Conservation (phyloP, 2,113 vertebrate genomes). For the Proterorhinus semilunaris region DNA sequence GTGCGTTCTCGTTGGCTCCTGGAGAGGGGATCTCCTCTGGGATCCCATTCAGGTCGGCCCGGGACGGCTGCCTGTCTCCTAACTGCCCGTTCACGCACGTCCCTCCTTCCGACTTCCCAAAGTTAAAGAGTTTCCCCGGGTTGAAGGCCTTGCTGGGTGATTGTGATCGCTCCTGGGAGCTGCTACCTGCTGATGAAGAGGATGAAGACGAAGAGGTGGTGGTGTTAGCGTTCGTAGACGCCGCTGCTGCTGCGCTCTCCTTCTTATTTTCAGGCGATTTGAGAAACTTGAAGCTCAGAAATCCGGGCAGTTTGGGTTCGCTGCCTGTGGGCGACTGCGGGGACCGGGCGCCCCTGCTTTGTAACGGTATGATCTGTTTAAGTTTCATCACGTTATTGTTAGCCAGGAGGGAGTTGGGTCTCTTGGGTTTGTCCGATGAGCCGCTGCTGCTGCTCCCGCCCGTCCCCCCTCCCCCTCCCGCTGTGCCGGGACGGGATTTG, state of each 20-base stretch:
- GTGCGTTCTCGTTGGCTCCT: slow-evolving; percentile 72
- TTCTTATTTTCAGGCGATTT: slow-evolving; percentile 90
- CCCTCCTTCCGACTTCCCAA: slow-evolving; percentile 84
- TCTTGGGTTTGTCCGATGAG: slow-evolving; percentile 85
- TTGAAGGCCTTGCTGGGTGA: slow-evolving; percentile 95
- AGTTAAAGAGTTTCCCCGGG: slow-evolving; percentile 93
- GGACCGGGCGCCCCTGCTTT: slow-evolving; percentile 83
- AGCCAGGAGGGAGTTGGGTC: slow-evolving; percentile 91
- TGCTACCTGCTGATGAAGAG: slow-evolving; percentile 64
- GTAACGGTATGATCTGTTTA: slow-evolving; percentile 95
- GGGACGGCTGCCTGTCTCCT: slow-evolving; percentile 70
- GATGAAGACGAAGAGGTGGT: slow-evolving; percentile 25
- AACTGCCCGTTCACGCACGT: slow-evolving; percentile 79
- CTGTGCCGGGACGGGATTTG: slow-evolving; percentile 75
- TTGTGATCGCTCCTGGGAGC: slow-evolving; percentile 84
- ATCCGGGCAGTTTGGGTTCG: slow-evolving; percentile 90
- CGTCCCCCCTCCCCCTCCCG: slow-evolving; percentile 41
- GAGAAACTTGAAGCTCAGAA: slow-evolving; percentile 95
- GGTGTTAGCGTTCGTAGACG: slow-evolving; percentile 20
- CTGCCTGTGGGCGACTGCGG: slow-evolving; percentile 86
- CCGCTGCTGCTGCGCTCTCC: slow-evolving; percentile 61
- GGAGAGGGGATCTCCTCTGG: slow-evolving; percentile 78
- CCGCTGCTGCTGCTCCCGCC: slow-evolving; percentile 58
- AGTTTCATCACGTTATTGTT: slow-evolving; percentile 96
- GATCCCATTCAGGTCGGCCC: slow-evolving; percentile 80